Evolutionary conservation across 2,797 vertebrate genomes (phyloP).

Genomic region (Falco cherrug): DNA sequence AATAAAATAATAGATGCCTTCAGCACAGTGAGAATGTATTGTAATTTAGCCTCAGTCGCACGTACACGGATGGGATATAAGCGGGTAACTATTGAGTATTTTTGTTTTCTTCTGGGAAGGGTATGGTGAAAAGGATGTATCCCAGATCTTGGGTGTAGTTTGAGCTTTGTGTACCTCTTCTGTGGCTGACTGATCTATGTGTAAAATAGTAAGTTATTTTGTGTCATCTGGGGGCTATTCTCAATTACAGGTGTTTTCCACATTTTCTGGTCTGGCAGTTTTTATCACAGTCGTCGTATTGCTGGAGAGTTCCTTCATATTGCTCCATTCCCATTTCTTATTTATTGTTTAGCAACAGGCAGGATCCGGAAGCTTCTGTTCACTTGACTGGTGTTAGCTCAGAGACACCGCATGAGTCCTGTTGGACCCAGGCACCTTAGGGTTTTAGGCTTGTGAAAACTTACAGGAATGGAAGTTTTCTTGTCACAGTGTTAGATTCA

Average conservation of each 20-base stretch:
- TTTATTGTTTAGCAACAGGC: background rate
- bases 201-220: background rate
- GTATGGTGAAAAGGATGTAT: background rate
- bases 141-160: background rate
- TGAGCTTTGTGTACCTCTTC: background rate
- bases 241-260: background rate
- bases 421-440: background rate
- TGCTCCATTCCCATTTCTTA: background rate
- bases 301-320: background rate
- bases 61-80: background rate
- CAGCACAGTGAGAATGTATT: background rate
- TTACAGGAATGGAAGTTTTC: background rate
- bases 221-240: background rate
- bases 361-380: background rate
- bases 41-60: background rate
- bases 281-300: background rate
- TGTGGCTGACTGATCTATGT: background rate
- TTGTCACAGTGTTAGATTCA: background rate
- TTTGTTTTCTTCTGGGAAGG: conserved; percentile 7
- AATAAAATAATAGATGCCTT: conserved; percentile 13
- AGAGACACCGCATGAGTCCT: background rate
- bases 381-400: background rate
- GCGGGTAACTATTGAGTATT: background rate
- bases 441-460: background rate
- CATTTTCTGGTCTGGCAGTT: background rate